Conservation (phyloP, 2,113 vertebrate species). For the Neogale vison region DNA sequence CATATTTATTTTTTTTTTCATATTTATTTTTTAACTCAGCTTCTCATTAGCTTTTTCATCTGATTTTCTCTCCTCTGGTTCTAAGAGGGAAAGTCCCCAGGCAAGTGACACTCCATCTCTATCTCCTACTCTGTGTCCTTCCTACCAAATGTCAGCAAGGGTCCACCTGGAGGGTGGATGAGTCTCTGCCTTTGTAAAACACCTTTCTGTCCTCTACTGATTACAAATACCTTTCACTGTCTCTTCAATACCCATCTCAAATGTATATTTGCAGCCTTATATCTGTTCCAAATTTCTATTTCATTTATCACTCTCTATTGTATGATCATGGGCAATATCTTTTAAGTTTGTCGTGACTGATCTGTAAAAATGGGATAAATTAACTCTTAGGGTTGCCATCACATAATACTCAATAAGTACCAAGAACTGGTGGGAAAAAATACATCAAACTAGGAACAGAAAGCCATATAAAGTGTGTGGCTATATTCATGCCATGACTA, state of each 20-base stretch:
- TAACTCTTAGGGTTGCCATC: neutral
- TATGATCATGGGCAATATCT: neutral
- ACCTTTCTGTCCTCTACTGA: neutral
- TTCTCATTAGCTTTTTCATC: neutral
- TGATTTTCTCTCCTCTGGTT: neutral
- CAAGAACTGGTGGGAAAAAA: neutral
- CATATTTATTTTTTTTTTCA: constrained; percentile 9
- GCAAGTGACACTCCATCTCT: neutral
- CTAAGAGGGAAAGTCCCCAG: neutral
- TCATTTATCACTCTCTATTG: neutral
- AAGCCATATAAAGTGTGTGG: neutral
- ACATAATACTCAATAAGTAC: neutral
- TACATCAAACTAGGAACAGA: neutral
- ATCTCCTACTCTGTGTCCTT: neutral
- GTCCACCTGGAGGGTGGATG: neutral
- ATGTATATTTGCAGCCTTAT: neutral
- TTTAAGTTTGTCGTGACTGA: neutral
- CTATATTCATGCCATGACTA: neutral
- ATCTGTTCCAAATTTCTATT: neutral
- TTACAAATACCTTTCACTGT: neutral
- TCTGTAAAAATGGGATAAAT: neutral
- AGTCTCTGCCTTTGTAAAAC: neutral
- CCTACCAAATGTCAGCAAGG: neutral
- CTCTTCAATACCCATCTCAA: neutral
- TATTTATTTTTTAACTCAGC: neutral